These are phyloP conservation scores for Podarcis lilfordi DNA, from an alignment of 2,797 vertebrate genomes.

Conservation along the genomic window DNA sequence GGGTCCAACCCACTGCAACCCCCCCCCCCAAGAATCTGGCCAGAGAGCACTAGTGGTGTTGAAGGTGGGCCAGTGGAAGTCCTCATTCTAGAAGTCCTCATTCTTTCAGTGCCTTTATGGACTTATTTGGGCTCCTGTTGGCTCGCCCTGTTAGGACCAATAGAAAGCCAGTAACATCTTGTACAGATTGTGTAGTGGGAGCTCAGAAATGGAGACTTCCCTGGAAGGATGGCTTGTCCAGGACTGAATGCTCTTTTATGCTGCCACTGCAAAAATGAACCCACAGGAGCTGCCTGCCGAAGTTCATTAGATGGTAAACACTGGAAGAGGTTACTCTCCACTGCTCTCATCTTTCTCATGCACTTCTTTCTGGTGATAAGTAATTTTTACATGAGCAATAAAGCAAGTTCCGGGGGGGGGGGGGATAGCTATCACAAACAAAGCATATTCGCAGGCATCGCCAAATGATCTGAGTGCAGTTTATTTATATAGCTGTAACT, in stretches of 20 bases:
- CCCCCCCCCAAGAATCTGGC: too few species aligned
- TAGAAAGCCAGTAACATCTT: not conserved
- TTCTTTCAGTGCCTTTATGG: too few species aligned
- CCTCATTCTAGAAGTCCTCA: too few species aligned
- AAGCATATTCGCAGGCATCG: constrained; percentile 20
- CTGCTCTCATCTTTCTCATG: constrained; percentile 50
- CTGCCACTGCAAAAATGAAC: not conserved
- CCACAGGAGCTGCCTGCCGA: not conserved
- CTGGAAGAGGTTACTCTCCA: constrained; percentile 45
- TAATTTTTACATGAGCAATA: constrained; percentile 48
- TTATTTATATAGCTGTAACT: constrained; percentile 34
- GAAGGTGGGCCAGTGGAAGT: too few species aligned
- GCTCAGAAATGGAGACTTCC: not conserved
- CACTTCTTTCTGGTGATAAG: constrained; percentile 42
- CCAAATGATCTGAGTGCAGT: not conserved
- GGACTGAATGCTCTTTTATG: not conserved
- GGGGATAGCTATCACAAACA: constrained; percentile 35
- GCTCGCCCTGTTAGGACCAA: not conserved
- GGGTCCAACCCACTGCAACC: too few species aligned
- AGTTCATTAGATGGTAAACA: constrained; percentile 15
- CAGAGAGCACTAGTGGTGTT: too few species aligned
- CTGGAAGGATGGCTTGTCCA: not conserved
- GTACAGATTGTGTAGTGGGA: not conserved
- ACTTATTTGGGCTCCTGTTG: too few species aligned
- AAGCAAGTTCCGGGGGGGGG: constrained; percentile 42